Conservation (phyloP, 2,113 vertebrate species). For the Bambusicola thoracicus region DNA sequence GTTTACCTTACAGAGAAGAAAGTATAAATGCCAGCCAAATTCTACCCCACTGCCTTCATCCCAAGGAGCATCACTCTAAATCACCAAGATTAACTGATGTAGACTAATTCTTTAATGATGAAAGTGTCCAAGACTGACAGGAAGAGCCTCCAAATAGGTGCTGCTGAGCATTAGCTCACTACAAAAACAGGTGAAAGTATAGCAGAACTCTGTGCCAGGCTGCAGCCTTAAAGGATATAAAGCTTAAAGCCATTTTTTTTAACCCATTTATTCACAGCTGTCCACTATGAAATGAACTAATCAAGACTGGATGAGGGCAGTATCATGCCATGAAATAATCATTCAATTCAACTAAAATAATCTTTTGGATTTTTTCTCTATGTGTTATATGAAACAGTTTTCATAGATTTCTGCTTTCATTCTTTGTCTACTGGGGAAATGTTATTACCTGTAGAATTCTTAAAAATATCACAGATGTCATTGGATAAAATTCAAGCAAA, state of each 20-base stretch:
- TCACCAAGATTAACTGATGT: background rate
- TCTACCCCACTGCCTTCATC: background rate
- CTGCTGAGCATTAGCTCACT: background rate
- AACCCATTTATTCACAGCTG: background rate
- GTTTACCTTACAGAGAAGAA: background rate
- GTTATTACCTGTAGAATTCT: background rate
- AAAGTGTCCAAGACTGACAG: background rate
- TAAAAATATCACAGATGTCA: background rate
- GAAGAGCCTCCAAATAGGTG: background rate
- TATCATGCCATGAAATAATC: background rate
- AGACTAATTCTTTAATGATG: background rate
- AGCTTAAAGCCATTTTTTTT: background rate
- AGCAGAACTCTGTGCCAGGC: background rate
- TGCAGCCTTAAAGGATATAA: background rate
- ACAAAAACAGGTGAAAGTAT: background rate
- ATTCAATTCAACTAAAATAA: background rate
- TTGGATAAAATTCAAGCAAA: background rate
- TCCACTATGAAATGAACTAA: background rate
- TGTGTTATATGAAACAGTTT: rapidly evolving
- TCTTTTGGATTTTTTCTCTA: background rate
- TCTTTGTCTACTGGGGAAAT: background rate
- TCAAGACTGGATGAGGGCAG: background rate
- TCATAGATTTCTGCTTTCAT: background rate
- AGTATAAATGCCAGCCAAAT: background rate
- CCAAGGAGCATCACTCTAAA: background rate